These are phyloP conservation scores for Amphilophus citrinellus DNA, from an alignment of 2,113 vertebrate genomes.

Conservation along the genomic window DNA sequence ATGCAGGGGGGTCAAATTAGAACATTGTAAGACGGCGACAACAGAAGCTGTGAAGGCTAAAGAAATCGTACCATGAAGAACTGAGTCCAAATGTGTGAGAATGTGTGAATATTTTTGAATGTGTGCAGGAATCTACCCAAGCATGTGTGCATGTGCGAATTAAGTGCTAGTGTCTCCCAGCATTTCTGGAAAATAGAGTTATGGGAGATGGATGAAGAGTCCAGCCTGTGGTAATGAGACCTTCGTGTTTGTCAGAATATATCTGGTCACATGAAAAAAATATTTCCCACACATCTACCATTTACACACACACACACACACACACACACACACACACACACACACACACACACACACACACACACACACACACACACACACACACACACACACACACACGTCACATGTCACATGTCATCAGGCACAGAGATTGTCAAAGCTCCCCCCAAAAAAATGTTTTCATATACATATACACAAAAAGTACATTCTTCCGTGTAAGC, in stretches of 20 bases:
- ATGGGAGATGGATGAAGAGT: neutral
- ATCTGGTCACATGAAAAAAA: slow-evolving; percentile 28
- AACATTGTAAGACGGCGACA: neutral
- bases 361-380: neutral
- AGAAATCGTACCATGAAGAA: neutral
- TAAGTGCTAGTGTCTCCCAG: neutral
- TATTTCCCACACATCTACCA: neutral
- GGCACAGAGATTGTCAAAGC: neutral
- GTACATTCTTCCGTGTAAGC: neutral
- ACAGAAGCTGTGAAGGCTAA: neutral
- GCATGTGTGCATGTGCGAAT: neutral
- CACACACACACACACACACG: too few relatives aligned
- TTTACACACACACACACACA: too few relatives aligned
- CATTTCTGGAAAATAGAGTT: neutral
- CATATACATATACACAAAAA: neutral
- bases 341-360: too few relatives aligned
- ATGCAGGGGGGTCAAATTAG: neutral
- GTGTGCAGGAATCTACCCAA: neutral
- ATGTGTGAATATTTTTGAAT: neutral
- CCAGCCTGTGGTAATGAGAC: slow-evolving; percentile 19
- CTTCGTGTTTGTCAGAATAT: slow-evolving; percentile 22
- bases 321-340: too few relatives aligned
- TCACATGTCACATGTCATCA: neutral
- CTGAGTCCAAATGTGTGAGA: neutral
- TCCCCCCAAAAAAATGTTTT: neutral